Conservation (phyloP, 1,140 invertebrate genomes). For the Aphelenchoides besseyi region DNA sequence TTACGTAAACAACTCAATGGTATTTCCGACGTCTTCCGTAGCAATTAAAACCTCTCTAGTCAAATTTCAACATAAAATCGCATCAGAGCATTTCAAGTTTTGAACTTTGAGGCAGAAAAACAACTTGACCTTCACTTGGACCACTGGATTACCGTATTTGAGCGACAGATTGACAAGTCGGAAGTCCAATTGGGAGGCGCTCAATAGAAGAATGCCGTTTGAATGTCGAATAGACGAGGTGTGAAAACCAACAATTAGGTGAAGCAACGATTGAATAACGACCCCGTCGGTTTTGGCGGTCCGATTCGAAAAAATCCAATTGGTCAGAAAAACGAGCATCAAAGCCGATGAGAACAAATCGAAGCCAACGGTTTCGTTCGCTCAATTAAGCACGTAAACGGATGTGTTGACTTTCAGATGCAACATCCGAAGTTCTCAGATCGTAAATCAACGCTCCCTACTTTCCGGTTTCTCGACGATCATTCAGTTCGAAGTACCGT, state of each 20-base stretch:
- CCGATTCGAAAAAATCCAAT: no score
- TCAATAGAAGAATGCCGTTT: neutral
- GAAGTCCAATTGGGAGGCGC: neutral
- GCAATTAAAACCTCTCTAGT: neutral
- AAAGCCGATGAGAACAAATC: no score
- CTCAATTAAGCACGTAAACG: no score
- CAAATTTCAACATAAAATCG: neutral
- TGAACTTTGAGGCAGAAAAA: neutral
- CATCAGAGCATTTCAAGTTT: no score
- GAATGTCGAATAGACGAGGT: neutral
- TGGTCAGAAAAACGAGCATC: no score
- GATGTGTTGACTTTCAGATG: no score
- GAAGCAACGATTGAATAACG: neutral
- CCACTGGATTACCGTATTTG: neutral
- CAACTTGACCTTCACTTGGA: neutral
- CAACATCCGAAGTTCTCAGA: no score
- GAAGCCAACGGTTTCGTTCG: no score
- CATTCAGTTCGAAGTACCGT: no score
- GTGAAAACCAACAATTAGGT: neutral
- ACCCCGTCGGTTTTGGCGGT: no score
- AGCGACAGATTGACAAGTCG: neutral
- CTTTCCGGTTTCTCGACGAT: no score
- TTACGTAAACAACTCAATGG: constrained; percentile 1
- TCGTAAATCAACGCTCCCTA: no score
- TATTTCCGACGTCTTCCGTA: neutral